Percentiles rank a stretch among this genome's conserved stretches.
phyloP scores from a whole-genome alignment of 2,888 invertebrate genomes.

The Anoncus sp. region DNA sequence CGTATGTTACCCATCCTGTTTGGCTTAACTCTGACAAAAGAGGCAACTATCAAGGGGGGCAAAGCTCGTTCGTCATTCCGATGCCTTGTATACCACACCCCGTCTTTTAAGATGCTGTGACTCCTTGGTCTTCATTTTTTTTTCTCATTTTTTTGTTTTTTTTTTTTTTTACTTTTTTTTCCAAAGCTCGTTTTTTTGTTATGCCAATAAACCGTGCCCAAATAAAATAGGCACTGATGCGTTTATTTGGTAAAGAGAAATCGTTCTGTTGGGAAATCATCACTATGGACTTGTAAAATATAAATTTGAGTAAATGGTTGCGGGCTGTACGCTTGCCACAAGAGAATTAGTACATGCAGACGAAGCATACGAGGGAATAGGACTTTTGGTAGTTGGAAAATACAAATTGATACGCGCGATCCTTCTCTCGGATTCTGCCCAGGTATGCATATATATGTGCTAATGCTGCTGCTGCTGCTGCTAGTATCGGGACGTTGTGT shows the following conservation, averaged over 20 bases:
- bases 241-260: neutral
- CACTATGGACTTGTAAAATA: neutral
- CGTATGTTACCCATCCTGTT: constrained; percentile 60
- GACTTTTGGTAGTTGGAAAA: constrained; percentile 26
- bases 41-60: constrained; percentile 43
- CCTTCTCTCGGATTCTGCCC: neutral
- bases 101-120: constrained; percentile 35
- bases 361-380: neutral
- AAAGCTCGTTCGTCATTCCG: constrained; percentile 39
- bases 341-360: neutral
- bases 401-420: constrained; percentile 49
- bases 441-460: neutral
- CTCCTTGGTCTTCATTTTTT: constrained; percentile 41
- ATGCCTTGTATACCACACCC: constrained; percentile 24
- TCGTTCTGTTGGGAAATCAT: neutral
- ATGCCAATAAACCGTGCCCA: neutral
- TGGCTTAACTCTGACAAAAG: constrained; percentile 61
- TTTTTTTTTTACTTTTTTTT: constrained; percentile 24
- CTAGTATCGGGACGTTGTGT: constrained; percentile 24
- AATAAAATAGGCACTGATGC: neutral
- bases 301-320: neutral
- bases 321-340: neutral
- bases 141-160: constrained; percentile 15
- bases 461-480: constrained; percentile 25
- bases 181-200: neutral